phyloP scores from a whole-genome alignment of 2,888 invertebrate genomes.

The Brachyptera risi region DNA sequence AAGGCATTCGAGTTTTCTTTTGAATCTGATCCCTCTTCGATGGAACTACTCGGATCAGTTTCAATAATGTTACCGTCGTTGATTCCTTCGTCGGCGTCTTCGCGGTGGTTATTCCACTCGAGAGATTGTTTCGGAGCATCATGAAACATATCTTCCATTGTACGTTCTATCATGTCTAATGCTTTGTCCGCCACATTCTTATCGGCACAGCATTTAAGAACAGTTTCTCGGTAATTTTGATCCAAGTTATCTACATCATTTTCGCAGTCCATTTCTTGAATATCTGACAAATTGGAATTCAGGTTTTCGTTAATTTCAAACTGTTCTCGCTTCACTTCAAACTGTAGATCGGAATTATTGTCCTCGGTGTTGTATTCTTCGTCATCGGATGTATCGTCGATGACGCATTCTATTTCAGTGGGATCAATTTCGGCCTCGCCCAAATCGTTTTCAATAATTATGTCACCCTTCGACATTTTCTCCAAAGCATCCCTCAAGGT shows the following conservation, averaged over 20 bases:
- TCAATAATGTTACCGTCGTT: not conserved
- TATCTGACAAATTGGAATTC: too few species aligned
- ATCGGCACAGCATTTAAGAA: not conserved
- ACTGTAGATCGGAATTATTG: not conserved
- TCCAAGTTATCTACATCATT: not conserved
- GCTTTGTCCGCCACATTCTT: not conserved
- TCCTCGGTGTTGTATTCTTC: slow-evolving; percentile 40
- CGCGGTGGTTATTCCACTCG: not conserved
- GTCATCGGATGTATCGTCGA: slow-evolving; percentile 47
- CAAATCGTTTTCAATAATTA: slow-evolving; percentile 17
- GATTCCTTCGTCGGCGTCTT: not conserved
- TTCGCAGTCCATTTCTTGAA: not conserved
- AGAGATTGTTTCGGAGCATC: not conserved
- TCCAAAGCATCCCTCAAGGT: not conserved
- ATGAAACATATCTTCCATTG: not conserved
- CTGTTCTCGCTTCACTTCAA: not conserved
- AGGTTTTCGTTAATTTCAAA: not conserved
- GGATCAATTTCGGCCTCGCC: slow-evolving; percentile 39
- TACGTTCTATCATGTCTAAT: not conserved
- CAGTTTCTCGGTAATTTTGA: not conserved
- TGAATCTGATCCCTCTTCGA: not conserved
- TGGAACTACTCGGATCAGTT: too few species aligned
- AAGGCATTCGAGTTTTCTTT: slow-evolving; percentile 1
- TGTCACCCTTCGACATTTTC: too few species aligned
- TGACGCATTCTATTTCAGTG: slow-evolving; percentile 47